Conservation (phyloP, 1,140 invertebrate species). For the Penaeus indicus region DNA sequence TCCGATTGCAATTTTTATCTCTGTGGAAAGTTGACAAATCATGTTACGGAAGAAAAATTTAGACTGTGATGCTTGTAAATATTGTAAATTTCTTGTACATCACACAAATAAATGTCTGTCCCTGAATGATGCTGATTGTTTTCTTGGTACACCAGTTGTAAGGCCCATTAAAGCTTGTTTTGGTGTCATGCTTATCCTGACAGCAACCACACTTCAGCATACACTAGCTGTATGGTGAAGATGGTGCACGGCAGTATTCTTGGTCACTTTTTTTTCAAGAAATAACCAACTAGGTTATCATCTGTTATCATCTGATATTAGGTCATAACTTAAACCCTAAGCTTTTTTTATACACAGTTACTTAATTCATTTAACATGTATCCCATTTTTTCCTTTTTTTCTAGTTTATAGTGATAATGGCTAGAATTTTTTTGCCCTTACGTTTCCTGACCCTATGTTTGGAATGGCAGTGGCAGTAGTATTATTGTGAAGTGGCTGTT, state of each 20-base stretch:
- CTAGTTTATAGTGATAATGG: slow-evolving; percentile 17
- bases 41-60: slow-evolving; percentile 31
- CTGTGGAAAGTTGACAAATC: slow-evolving; percentile 18
- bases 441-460: slow-evolving; percentile 62
- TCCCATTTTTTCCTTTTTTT: not conserved
- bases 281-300: too few relatives aligned
- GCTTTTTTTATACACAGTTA: too few relatives aligned
- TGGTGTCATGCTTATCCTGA: slow-evolving; percentile 65
- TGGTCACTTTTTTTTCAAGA: slow-evolving; percentile 10
- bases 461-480: slow-evolving; percentile 65
- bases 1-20: slow-evolving; percentile 31
- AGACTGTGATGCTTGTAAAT: slow-evolving; percentile 60
- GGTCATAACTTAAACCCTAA: too few relatives aligned
- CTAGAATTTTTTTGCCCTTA: slow-evolving; percentile 26
- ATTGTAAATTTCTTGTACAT: slow-evolving; percentile 59
- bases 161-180: slow-evolving; percentile 61
- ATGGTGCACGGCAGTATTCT: slow-evolving; percentile 22
- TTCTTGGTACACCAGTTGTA: slow-evolving; percentile 64
- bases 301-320: too few relatives aligned
- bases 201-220: slow-evolving; percentile 2
- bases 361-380: too few relatives aligned
- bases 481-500: slow-evolving; percentile 15
- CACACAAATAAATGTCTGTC: slow-evolving; percentile 61
- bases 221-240: too few relatives aligned
- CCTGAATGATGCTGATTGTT: slow-evolving; percentile 54